Base-by-base conservation (phyloP, 2,113 vertebrate species). In the Calidris pugnax region DNA sequence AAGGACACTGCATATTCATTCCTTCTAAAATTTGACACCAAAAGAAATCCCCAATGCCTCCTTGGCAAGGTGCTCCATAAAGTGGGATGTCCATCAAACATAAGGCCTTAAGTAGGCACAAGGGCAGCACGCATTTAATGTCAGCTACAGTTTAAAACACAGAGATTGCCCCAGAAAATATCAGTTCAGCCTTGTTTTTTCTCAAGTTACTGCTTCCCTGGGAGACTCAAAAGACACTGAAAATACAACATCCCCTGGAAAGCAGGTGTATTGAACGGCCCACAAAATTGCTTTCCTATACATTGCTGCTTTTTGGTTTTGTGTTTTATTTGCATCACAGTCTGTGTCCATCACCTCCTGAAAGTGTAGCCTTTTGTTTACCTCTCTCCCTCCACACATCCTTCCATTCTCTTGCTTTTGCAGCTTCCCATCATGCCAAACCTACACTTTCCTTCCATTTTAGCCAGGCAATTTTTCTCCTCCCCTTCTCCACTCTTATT, bases 11-110 rank as follows among this genome's bases (percentile, higher is more conserved):
- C 12, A 1, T 66, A 47, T 77, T 80, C 5, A 32, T 64, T 77
- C 41, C 39, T 43, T 66, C 50, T 79, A 45, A 93, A 95, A 66
- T 55, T 15, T 88, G 30, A 84, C 41, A 68, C 9, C 4, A 28
- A 41, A 43, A n/a, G 8, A 51, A 23, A 14, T 0, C 0, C 17
- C 9, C n/a, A 33, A 3, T 16, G 35, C 43, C 20, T 81, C 22
- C 22, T 91, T 67, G 35, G 9, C 20, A 72, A 75, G 23, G 16
- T 15, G 30, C 9, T 91, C 47, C 43, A 12, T 83, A 48, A 66
- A 64, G 37, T 32, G 66, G 26, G 15, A 20, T 87, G 33, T 71
- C 24, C 60, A 48, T 37, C 51, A 93, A 81, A 84, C 27, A 27
- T 11, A 60, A 45, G 37, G 32, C n/a, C 50, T 68, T 39, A 21